These are phyloP conservation scores for Ictidomys tridecemlineatus DNA, from an alignment of 2,113 vertebrate species.

Conservation along the genomic window DNA sequence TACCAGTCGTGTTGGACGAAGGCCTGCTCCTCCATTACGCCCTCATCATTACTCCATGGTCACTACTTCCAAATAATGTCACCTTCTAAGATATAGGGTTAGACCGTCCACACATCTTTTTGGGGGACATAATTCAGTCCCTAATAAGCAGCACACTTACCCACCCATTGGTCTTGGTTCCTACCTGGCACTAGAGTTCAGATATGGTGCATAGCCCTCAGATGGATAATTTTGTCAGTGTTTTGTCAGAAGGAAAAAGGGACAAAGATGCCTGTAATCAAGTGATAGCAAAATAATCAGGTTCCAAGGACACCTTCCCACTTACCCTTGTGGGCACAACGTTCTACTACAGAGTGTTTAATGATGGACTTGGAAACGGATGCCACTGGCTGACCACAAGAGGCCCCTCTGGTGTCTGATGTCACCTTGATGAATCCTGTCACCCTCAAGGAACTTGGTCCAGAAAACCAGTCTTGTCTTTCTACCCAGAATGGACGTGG, in stretches of 20 bases:
- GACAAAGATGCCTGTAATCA: not conserved
- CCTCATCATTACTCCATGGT: not conserved
- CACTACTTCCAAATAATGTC: not conserved
- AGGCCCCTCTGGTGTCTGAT: not conserved
- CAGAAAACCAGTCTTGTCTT: not conserved
- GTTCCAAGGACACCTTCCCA: not conserved
- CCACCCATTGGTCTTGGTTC: not conserved
- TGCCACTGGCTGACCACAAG: accelerated
- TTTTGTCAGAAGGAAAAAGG: not conserved
- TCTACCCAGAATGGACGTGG: not conserved
- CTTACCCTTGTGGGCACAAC: too few relatives aligned
- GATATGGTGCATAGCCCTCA: accelerated
- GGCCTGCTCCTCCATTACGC: not conserved
- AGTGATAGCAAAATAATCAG: too few relatives aligned
- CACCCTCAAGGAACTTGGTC: too few relatives aligned
- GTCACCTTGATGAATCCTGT: not conserved
- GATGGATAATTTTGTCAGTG: not conserved
- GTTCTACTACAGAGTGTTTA: not conserved
- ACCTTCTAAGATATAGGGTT: not conserved
- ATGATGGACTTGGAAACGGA: accelerated
- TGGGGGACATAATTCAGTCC: not conserved
- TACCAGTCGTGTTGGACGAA: not conserved
- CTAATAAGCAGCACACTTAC: accelerated
- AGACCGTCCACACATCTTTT: not conserved
- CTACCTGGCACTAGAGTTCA: not conserved